Percentiles rank a stretch among this genome's conserved stretches.
phyloP scores from a whole-genome alignment of 2,797 vertebrate genomes.

The Steatocranus sp. region DNA sequence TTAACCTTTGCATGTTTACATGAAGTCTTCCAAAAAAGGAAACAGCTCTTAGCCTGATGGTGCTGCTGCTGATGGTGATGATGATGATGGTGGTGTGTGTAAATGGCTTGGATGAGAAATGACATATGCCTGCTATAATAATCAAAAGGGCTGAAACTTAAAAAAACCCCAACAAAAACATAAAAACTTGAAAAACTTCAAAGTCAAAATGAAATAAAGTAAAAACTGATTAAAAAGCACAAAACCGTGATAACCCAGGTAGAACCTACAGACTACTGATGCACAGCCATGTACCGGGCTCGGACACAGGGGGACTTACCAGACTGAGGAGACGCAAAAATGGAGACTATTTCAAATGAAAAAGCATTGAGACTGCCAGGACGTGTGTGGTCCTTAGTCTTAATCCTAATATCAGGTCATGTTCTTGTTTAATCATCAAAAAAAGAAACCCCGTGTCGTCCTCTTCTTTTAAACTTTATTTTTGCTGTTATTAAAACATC shows the following conservation, averaged over 20 bases:
- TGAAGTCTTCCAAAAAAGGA: background rate
- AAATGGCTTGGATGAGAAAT: background rate
- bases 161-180: background rate
- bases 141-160: background rate
- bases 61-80: rapidly evolving
- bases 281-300: background rate
- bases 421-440: background rate
- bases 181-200: background rate
- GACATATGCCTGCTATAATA: background rate
- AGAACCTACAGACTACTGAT: too few relatives aligned
- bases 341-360: background rate
- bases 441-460: background rate
- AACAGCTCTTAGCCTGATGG: rapidly evolving
- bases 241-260: too few relatives aligned
- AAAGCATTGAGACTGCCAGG: background rate
- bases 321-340: background rate
- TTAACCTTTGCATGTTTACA: rapidly evolving
- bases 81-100: rapidly evolving
- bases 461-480: background rate
- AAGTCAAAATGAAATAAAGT: rapidly evolving
- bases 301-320: background rate
- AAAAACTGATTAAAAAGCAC: background rate
- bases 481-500: background rate
- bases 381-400: background rate
- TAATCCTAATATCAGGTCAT: background rate